Evolutionary conservation across 1,140 invertebrate species (phyloP).

Genomic region (Panulirus ornatus): DNA sequence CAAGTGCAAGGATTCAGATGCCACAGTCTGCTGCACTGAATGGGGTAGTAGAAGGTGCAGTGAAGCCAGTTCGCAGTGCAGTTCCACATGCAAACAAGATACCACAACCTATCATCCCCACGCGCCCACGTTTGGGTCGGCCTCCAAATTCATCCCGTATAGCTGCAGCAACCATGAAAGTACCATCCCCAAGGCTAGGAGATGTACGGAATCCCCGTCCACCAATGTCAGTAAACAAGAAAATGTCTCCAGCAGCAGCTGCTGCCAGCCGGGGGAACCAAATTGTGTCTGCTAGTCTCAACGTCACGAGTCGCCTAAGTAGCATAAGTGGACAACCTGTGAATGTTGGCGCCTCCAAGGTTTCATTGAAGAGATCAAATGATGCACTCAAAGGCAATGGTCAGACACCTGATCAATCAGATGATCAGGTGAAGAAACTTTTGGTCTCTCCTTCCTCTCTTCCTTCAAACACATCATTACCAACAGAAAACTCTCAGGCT

Average conservation of each 20-base stretch:
- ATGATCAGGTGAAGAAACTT: not conserved
- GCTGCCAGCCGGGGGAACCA: not conserved
- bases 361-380: conserved; percentile 42
- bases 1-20: conserved; percentile 41
- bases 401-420: not conserved
- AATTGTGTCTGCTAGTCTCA: conserved; percentile 18
- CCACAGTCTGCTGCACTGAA: not conserved
- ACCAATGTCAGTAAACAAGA: not conserved
- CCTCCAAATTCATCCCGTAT: conserved; percentile 63
- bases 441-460: not conserved
- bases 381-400: conserved; percentile 9
- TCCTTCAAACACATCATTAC: not conserved
- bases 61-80: conserved; percentile 7
- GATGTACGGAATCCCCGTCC: conserved; percentile 12
- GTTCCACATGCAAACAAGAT: conserved; percentile 22
- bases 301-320: conserved; percentile 36
- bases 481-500: not conserved
- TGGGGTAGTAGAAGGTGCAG: not conserved
- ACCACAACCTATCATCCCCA: conserved; percentile 59
- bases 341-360: conserved; percentile 19
- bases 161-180: conserved; percentile 29
- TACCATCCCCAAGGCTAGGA: conserved; percentile 17
- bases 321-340: conserved; percentile 50
- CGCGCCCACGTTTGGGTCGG: conserved; percentile 53
- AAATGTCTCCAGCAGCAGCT: conserved; percentile 8